A percentile compares a stretch with the other conserved stretches of the same genome.
phyloP scores from a whole-genome alignment of 53 echinoderm and acorn worm genomes.

The Stichopus horrens region DNA sequence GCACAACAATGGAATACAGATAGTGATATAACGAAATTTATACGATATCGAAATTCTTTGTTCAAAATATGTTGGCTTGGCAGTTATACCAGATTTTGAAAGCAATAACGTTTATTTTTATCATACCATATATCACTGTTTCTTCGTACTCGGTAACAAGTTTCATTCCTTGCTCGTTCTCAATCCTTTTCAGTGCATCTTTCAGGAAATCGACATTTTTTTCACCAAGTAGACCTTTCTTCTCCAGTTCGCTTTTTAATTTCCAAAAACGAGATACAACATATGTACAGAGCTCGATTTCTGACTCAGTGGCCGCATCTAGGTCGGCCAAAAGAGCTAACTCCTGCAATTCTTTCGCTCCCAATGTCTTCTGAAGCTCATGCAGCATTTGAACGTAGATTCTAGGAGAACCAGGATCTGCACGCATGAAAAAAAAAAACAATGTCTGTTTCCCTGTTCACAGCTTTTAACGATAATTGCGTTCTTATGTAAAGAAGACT shows the following conservation, averaged over 20 bases:
- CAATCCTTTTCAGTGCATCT: neutral
- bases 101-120: too few species aligned
- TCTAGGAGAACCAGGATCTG: too few species aligned
- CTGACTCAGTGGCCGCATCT: neutral
- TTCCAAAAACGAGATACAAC: neutral
- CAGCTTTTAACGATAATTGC: too few species aligned
- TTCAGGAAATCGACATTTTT: slow-evolving; percentile 7
- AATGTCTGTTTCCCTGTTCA: too few species aligned
- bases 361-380: neutral
- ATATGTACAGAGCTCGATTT: neutral
- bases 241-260: neutral
- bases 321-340: neutral
- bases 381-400: neutral
- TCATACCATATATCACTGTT: too few species aligned
- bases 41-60: too few species aligned
- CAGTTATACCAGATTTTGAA: too few species aligned
- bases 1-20: too few species aligned
- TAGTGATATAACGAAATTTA: too few species aligned
- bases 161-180: neutral
- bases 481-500: too few species aligned
- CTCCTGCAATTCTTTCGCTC: neutral
- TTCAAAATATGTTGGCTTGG: too few species aligned
- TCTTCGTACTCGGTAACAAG: neutral
- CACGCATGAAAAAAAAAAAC: too few species aligned
- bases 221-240: neutral